Base-by-base conservation (phyloP, 2,113 vertebrate genomes). In the Pelmatolapia mariae region DNA sequence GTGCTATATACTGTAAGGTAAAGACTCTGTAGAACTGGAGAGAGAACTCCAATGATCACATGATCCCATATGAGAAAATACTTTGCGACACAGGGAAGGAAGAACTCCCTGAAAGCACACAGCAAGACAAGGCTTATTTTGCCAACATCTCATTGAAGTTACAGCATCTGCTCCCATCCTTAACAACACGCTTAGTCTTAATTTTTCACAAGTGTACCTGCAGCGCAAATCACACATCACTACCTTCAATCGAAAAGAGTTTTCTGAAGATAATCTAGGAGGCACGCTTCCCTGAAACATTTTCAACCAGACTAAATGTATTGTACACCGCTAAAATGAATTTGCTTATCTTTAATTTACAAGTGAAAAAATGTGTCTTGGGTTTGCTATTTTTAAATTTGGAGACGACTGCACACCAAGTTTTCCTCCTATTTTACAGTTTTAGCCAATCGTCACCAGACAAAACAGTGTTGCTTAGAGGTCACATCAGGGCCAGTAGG, bases 401-500 rank as follows among this genome's bases (percentile, higher is more conserved):
- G 4, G 22, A 71, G 8, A 73, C 12, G 5, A 71, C 5, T 24
- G 8, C 19, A 24, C n/a, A 5, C 3, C 12, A 10, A 15, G 5
- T 2, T 1, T 63, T 18, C 36, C 24, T 68, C 13, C 13, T 80
- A 2, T 31, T 56, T 86, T 56, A 7, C 29, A 4, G 31, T 63
- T 90, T 86, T 73, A 47, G 63, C 47, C 33, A 80, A 63, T 87
- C 61, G 43, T 79, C 31, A 52, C 36, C 80, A 54, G 82, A 82
- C 80, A 84, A 80, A 91, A 82, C 83, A 91, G 11, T 19, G 3
- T 12, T 43, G 52, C 52, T 76, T 22, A 8, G 81, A 91, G 93
- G 92, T 96, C 89, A 84, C 80, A 73, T 86, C 81, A 33, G 82
- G 93, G 91, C 89, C 95, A 91, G 86, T 86, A 79, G 93, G 83